phyloP scores from a whole-genome alignment of 2,113 vertebrate genomes.

The Paratilapia polleni region DNA sequence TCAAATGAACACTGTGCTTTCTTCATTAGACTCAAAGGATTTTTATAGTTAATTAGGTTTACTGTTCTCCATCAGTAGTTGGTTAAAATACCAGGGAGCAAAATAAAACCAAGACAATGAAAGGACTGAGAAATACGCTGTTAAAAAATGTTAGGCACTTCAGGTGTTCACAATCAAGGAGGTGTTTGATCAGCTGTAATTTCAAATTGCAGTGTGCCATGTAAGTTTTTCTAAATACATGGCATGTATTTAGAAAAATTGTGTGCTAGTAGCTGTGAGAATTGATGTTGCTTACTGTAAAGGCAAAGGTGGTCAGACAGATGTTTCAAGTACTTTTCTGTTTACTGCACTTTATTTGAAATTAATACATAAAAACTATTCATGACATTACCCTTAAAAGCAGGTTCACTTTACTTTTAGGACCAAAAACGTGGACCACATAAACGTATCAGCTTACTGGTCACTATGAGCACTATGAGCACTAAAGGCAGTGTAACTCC shows the following conservation, averaged over 20 bases:
- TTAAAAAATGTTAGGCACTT: background rate
- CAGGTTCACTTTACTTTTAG: too few species aligned
- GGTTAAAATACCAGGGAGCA: slow-evolving; percentile 21
- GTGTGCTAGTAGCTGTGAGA: too few species aligned
- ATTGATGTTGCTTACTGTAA: background rate
- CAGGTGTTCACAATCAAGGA: slow-evolving; percentile 4
- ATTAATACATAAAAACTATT: too few species aligned
- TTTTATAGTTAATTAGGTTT: slow-evolving; percentile 18
- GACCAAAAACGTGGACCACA: background rate
- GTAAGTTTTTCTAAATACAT: background rate
- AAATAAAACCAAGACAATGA: background rate
- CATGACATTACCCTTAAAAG: too few species aligned
- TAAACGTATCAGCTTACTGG: background rate
- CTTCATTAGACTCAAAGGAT: slow-evolving; percentile 26
- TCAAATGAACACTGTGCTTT: slow-evolving; percentile 33
- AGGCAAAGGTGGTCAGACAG: background rate
- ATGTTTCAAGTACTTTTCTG: background rate
- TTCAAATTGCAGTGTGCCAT: background rate
- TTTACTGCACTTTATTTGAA: background rate
- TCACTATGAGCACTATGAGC: background rate
- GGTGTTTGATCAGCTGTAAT: background rate
- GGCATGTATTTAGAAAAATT: background rate
- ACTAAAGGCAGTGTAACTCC: background rate
- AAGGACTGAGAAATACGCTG: background rate
- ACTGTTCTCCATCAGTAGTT: slow-evolving; percentile 23